Conservation (phyloP, 2,113 vertebrate genomes). For the Ictalurus punctatus region DNA sequence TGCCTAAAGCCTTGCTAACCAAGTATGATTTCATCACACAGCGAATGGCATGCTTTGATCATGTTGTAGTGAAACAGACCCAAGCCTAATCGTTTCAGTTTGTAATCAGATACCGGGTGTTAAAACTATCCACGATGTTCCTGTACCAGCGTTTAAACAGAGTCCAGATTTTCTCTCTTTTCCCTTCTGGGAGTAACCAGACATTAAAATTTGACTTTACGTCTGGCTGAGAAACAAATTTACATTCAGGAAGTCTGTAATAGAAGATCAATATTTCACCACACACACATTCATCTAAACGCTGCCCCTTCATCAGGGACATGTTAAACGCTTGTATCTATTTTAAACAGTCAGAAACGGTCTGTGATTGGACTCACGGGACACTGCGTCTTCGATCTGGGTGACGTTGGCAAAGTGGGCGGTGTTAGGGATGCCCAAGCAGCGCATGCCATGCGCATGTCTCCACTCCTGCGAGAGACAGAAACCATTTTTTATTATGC, state of each 20-base stretch:
- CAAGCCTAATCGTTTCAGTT: neutral
- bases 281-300: neutral
- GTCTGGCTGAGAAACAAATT: neutral
- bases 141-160: neutral
- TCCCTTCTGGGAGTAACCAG: neutral
- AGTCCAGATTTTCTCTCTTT: neutral
- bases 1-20: too few species aligned
- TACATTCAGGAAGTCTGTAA: neutral
- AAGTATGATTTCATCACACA: neutral
- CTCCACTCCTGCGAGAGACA: slow-evolving; percentile 85
- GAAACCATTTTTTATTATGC: too few species aligned
- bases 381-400: slow-evolving; percentile 96
- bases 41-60: neutral
- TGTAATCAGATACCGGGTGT: neutral
- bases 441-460: slow-evolving; percentile 96
- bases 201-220: neutral
- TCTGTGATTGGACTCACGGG: slow-evolving; percentile 75
- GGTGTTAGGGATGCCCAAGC: slow-evolving; percentile 95
- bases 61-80: neutral
- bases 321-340: neutral
- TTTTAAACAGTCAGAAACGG: neutral
- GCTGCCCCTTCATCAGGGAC: neutral
- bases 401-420: slow-evolving; percentile 98
- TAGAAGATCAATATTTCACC: neutral
- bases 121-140: neutral